Percentiles rank a stretch among this genome's conserved stretches.
phyloP scores from a whole-genome alignment of 2,888 invertebrate species.

The Drosophila neonasuta region DNA sequence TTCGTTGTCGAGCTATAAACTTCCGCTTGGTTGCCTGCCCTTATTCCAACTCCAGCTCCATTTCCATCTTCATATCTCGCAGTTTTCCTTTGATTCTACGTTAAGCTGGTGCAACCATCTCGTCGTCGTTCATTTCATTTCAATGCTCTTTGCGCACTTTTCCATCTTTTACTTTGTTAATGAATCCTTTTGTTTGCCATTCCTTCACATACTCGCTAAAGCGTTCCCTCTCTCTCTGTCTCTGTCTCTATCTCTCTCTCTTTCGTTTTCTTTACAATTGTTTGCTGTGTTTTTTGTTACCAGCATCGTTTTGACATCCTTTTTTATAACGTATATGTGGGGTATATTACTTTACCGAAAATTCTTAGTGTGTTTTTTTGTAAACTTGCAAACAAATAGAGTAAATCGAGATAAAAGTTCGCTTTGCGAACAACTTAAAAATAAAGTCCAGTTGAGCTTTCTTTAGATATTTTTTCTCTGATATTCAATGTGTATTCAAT shows the following conservation, averaged over 20 bases:
- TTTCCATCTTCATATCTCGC: slow-evolving; percentile 28
- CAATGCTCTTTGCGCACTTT: slow-evolving; percentile 60
- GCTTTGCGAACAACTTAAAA: not conserved
- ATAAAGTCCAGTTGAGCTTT: not conserved
- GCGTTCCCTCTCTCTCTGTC: not conserved
- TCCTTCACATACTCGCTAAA: slow-evolving; percentile 44
- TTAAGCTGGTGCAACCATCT: slow-evolving; percentile 7
- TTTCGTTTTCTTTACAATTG: slow-evolving; percentile 9
- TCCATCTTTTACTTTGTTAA: slow-evolving; percentile 74
- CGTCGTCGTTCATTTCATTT: slow-evolving; percentile 46
- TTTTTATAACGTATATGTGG: not conserved
- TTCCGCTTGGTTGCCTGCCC: slow-evolving; percentile 64
- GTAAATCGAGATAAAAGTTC: not conserved
- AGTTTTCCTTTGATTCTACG: slow-evolving; percentile 22
- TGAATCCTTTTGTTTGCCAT: slow-evolving; percentile 72
- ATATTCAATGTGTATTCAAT: not conserved
- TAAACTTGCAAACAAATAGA: not conserved
- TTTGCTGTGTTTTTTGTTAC: slow-evolving; percentile 18
- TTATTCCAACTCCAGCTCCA: not conserved
- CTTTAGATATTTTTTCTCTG: not conserved
- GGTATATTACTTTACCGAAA: slow-evolving; percentile 17
- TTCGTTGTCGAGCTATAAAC: slow-evolving; percentile 57
- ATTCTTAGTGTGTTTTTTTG: not conserved
- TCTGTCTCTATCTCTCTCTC: not conserved
- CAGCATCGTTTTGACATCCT: slow-evolving; percentile 4